Conservation (phyloP, 2,113 vertebrate species). For the Gymnorhina tibicen region DNA sequence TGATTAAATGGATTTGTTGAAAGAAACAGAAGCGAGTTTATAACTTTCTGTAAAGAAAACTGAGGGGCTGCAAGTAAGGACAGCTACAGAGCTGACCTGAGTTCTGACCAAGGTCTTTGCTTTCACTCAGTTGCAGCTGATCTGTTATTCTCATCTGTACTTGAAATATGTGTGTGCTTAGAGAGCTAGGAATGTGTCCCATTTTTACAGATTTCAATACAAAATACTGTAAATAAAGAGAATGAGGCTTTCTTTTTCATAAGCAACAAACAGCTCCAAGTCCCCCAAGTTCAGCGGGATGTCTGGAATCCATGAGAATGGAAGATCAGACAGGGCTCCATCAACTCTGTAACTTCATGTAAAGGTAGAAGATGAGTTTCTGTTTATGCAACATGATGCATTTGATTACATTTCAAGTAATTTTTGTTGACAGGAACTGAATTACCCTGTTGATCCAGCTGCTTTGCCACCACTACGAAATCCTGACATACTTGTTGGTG, state of each 20-base stretch:
- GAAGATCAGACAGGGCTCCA: background rate
- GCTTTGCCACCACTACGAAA: conserved; percentile 89
- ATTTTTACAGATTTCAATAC: background rate
- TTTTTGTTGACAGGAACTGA: conserved; percentile 73
- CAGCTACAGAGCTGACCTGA: background rate
- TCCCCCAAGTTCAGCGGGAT: background rate
- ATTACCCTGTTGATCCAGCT: conserved; percentile 75
- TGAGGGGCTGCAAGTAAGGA: background rate
- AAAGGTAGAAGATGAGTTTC: background rate
- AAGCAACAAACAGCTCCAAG: background rate
- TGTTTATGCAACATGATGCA: background rate
- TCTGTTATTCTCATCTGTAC: accelerated
- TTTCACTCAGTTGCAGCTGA: background rate
- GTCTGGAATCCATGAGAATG: background rate
- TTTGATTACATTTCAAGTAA: background rate
- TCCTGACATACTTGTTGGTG: conserved; percentile 95
- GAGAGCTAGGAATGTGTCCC: background rate
- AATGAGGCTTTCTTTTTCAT: background rate
- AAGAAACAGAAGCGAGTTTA: background rate
- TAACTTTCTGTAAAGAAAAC: background rate
- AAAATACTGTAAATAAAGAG: background rate
- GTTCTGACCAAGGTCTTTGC: background rate
- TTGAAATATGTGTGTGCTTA: background rate
- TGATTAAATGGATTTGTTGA: background rate
- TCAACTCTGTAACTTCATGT: background rate